Evolutionary conservation across 2,113 vertebrate species (phyloP), one percentile per base, ranked within the genome.

Genomic region (Festucalex cinctus): DNA sequence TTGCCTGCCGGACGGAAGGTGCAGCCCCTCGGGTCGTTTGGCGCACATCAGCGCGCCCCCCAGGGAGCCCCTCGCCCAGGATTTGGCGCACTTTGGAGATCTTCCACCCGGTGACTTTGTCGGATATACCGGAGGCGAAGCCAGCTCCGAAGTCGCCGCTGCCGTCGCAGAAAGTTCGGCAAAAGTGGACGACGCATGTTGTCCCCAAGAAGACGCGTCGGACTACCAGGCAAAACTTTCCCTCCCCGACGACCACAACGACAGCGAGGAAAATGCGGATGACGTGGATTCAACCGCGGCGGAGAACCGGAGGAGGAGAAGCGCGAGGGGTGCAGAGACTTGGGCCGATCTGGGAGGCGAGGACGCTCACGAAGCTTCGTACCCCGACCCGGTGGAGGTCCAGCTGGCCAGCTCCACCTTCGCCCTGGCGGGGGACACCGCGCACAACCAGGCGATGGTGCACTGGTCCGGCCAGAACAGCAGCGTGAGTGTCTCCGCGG

Each of bases 381-480:
- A 89, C 57, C 88, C 89, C 77, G 87, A 91, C 60, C 86, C 70
- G 85, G 93, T 92, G 81, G 93, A 94, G 83, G 86, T 94, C 77
- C 84, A 82, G 65, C 88, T 95, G 84, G 90, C 84, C 72, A 94
- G 93, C 86, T 93, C 91, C 28, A 94, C 92, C 19, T 95, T 94
- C 76, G 91, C 94, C 0, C 90, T 95, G 24, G 85, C 90, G 0
- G 94, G 93, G 20, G 94, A 95, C 83, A 94, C 93, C 84, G 94
- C 89, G 49, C 89, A 90, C 43, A 90, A 90, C 77, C 89, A 90
- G 83, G 89, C 89, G 20, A 88, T 90, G 94, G 94, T 95, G 76
- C 94, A 95, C 82, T 95, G 94, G 94, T 95, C 94, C 2, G 94
- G 94, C 16, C 93, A 94, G 77, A 95, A 95, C 91, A 95, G 94